Base-by-base conservation (phyloP, 2,113 vertebrate genomes). In the Sinocyclocheilus anshuiensis region DNA sequence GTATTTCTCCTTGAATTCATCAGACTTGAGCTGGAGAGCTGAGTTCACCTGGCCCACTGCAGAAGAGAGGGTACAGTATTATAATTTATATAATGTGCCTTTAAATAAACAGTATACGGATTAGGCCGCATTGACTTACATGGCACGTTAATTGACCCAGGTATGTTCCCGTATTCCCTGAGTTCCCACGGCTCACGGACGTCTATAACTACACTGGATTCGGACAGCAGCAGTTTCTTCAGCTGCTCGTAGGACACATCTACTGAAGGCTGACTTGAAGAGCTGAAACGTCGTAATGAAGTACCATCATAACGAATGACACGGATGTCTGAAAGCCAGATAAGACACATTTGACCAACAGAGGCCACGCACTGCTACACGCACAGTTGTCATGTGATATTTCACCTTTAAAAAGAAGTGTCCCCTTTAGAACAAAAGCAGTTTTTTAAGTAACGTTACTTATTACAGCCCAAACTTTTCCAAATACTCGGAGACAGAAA, bases 151-250 rank as follows among this genome's bases (percentile, higher is more conserved):
- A 98, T 20, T 1, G 98, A 95, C 0, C 95, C 95, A 0, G 97
- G 97, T 88, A 99, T 99, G 89, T 90, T 92, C 67, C 97, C 97
- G 77, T 93, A 93, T 57, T 96, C 95, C 20, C 95, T 86, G 69
- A 97, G 91, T 93, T 99, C 98, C 96, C 95, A 98, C 12, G 94
- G 94, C 81, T 99, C 97, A 87, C 97, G 94, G 78, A 99, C 98
- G 75, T 99, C 98, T 81, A 99, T 95, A 67, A 97, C 91, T 2
- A 94, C 92, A 87, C 92, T 87, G n/a, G 89, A 87, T 4, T 87
- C 77, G 3, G 77, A 89, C 26, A 93, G 92, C 87, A 98, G 91
- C 87, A 97, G 89, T 74, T 94, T 91, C 89, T 97, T 98, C 71
- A 99, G 92, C 92, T 97, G 92, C 4, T 90, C 91, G 29, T 97